A percentile compares a stretch with the other conserved stretches of the same genome.
Evolutionary conservation across 2,797 vertebrate species (phyloP).

Genomic region (Neoniphon sammara): DNA sequence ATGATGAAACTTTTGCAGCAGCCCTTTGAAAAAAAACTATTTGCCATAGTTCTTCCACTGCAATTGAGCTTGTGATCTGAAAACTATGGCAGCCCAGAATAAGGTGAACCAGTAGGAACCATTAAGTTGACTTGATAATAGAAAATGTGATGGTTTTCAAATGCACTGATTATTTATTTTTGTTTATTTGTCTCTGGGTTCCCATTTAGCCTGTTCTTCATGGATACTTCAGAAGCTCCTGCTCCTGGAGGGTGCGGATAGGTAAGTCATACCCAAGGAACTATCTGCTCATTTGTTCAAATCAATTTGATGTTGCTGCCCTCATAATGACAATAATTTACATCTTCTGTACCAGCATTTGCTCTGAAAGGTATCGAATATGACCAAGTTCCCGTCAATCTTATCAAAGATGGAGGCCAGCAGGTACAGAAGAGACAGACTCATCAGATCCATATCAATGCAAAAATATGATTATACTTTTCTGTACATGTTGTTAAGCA

Average conservation of each 20-base stretch:
- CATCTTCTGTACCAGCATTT: slow-evolving; percentile 84
- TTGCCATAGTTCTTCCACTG: slow-evolving; percentile 28
- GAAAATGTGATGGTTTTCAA: background rate
- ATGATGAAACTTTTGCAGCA: slow-evolving; percentile 14
- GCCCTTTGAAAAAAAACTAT: slow-evolving; percentile 2
- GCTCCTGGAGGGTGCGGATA: slow-evolving; percentile 96
- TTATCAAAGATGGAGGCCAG: slow-evolving; percentile 92
- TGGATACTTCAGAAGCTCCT: slow-evolving; percentile 97
- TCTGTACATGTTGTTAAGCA: background rate
- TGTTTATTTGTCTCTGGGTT: slow-evolving; percentile 27
- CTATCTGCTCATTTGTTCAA: background rate
- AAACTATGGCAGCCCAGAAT: slow-evolving; percentile 75
- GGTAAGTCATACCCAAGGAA: slow-evolving; percentile 83
- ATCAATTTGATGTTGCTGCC: background rate
- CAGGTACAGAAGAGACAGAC: slow-evolving; percentile 83
- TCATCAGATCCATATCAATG: background rate
- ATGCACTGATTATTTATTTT: slow-evolving; percentile 14
- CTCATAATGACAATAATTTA: background rate
- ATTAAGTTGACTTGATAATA: background rate
- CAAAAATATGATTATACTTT: background rate
- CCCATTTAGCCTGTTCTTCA: slow-evolving; percentile 90
- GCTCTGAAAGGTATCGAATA: slow-evolving; percentile 93
- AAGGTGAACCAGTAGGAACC: slow-evolving; percentile 75
- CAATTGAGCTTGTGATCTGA: slow-evolving; percentile 16
- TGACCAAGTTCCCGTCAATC: slow-evolving; percentile 88